Percentiles rank a stretch among this genome's conserved stretches.
Evolutionary conservation across 2,113 vertebrate genomes (phyloP).

Genomic region (Psephotus haematonotus): DNA sequence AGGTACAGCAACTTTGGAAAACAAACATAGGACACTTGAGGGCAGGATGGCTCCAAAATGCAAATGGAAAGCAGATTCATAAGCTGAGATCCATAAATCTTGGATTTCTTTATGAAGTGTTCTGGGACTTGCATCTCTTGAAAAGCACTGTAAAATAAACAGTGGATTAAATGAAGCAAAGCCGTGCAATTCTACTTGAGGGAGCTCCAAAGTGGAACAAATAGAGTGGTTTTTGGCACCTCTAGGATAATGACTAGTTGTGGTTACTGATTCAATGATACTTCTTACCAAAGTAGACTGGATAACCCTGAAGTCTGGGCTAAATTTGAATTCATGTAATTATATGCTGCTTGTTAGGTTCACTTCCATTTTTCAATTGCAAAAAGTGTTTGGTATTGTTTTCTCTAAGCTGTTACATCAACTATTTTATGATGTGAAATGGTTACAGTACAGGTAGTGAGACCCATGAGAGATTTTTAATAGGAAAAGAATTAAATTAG

Average conservation of each 20-base stretch:
- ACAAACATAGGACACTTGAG: slow-evolving; percentile 42
- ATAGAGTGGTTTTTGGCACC: background rate
- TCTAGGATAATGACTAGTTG: background rate
- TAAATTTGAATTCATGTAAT: background rate
- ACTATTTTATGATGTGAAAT: background rate
- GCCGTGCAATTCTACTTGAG: background rate
- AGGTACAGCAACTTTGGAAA: slow-evolving; percentile 37
- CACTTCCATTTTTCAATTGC: background rate
- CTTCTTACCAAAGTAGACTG: background rate
- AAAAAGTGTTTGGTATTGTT: background rate
- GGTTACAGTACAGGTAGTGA: background rate
- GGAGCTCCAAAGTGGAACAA: background rate
- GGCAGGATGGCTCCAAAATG: slow-evolving; percentile 39
- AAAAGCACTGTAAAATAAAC: slow-evolving; percentile 34
- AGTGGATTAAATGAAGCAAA: slow-evolving; percentile 7
- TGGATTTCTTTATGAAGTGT: background rate
- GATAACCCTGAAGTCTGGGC: background rate
- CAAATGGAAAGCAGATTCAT: slow-evolving; percentile 2
- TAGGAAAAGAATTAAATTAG: background rate
- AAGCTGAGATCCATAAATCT: background rate
- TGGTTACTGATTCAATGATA: background rate
- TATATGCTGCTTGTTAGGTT: background rate
- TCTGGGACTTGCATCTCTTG: background rate
- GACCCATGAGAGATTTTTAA: background rate
- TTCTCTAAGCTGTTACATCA: background rate